Conservation (phyloP, 2,113 vertebrate species). For the Himantopus leucocephalus region DNA sequence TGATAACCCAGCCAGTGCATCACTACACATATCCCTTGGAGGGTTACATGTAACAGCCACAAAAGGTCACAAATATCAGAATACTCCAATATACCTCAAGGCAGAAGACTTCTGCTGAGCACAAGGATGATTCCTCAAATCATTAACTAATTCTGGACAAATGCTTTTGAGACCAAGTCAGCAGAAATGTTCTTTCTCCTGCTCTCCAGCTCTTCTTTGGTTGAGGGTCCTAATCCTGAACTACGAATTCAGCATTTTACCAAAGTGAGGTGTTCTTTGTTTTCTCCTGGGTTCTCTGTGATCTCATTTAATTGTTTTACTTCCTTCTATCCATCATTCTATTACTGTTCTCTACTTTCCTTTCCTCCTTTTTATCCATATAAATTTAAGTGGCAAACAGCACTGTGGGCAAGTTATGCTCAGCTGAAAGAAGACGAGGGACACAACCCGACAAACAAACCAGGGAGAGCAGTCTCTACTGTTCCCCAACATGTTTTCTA, state of each 20-base stretch:
- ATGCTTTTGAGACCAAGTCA: not conserved
- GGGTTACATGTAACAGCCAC: not conserved
- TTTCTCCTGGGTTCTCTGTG: not conserved
- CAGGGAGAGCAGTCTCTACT: not conserved
- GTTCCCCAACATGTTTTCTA: not conserved
- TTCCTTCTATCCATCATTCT: not conserved
- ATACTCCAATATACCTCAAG: not conserved
- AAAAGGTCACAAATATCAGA: not conserved
- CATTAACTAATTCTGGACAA: not conserved
- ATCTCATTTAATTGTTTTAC: not conserved
- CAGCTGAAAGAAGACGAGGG: not conserved
- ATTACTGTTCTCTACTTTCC: not conserved
- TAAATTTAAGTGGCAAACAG: not conserved
- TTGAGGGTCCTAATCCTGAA: not conserved
- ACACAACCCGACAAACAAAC: not conserved
- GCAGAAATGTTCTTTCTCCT: not conserved
- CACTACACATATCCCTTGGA: not conserved
- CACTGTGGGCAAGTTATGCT: not conserved
- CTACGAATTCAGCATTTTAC: not conserved
- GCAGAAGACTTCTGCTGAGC: not conserved
- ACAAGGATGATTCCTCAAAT: not conserved
- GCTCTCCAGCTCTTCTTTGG: not conserved
- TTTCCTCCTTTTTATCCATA: not conserved
- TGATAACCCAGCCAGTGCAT: not conserved
- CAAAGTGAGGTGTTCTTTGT: not conserved